Base-by-base conservation (phyloP, 2,113 vertebrate species). In the Drymodes brunneopygia region DNA sequence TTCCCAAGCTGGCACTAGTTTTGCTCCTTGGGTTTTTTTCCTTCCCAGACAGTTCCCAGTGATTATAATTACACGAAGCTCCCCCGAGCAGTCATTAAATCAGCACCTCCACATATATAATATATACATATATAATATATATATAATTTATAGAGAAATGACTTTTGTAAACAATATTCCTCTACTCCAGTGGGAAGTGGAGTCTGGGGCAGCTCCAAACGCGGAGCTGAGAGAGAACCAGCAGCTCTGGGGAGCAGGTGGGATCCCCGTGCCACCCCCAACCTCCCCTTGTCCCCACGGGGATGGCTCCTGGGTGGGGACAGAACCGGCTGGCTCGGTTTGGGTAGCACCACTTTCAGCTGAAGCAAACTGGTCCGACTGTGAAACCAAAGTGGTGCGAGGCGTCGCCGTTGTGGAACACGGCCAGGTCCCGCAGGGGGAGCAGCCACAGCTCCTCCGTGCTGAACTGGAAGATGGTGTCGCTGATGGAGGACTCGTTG, bases 311-410 rank as follows among this genome's bases (percentile, higher is more conserved):
- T 3, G 50, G 45, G 25, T 4, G 51, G 35, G 78, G 78, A 79
- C 21, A 64, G 58, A 66, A 70, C 65, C 4, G 1, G 35, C 38
- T 2, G 10, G 50, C 61, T 72, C 3, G 0, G n/a, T 67, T 17
- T 62, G 88, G 83, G 86, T 45, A 89, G 29, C 85, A 36, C 31
- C 4, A 4, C 72, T 95, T 44, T 97, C 98, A 99, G 97, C 98
- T 98, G 97, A 99, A 99, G 92, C 99, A 99, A 81, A 98, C 98
- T 0, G 98, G 98, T 40, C 98, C 98, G 5, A 99, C 71, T 42
- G 97, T 98, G 97, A 99, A 98, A 47, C 98, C 98, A 38, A 99
- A 99, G 38, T 96, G 97, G 81, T 98, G 98, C 1, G 97, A 96
- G 74, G 90, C 4, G 10, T 98, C 97, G 4, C 97, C 97, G 10